Percentiles rank a stretch among this genome's conserved stretches.
Evolutionary conservation across 2,888 invertebrate genomes (phyloP).

Genomic region (Omphaloscelis lunosa): DNA sequence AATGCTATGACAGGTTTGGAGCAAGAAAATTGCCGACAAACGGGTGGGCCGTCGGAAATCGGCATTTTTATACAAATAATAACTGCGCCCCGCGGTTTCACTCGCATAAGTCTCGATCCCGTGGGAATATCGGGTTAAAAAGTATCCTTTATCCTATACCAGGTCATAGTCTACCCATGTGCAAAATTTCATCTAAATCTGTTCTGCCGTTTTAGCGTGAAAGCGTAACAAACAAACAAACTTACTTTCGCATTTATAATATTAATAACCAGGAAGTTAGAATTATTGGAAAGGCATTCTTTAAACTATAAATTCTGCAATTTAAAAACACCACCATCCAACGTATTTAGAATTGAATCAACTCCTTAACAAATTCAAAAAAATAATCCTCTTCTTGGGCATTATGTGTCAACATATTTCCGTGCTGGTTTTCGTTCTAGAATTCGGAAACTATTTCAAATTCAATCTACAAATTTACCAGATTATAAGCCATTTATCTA

Average conservation of each 20-base stretch:
- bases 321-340: background rate
- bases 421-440: background rate
- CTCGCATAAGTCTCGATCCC: too few species aligned
- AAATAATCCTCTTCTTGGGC: background rate
- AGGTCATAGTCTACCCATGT: too few species aligned
- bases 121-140: too few species aligned
- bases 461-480: constrained; percentile 7
- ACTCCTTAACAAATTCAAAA: background rate
- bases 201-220: too few species aligned
- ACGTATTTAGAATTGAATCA: background rate
- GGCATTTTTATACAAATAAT: background rate
- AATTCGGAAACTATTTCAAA: background rate
- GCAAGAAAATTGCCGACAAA: background rate
- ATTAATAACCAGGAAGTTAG: too few species aligned
- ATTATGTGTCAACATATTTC: background rate
- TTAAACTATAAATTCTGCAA: background rate
- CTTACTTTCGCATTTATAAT: too few species aligned
- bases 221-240: too few species aligned
- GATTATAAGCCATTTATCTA: constrained; percentile 16
- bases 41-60: too few species aligned
- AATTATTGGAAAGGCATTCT: background rate
- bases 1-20: background rate
- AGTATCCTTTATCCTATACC: too few species aligned
- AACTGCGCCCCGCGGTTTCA: too few species aligned
- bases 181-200: too few species aligned